Conservation (phyloP, 2,113 vertebrate species). For the Panthera uncia region DNA sequence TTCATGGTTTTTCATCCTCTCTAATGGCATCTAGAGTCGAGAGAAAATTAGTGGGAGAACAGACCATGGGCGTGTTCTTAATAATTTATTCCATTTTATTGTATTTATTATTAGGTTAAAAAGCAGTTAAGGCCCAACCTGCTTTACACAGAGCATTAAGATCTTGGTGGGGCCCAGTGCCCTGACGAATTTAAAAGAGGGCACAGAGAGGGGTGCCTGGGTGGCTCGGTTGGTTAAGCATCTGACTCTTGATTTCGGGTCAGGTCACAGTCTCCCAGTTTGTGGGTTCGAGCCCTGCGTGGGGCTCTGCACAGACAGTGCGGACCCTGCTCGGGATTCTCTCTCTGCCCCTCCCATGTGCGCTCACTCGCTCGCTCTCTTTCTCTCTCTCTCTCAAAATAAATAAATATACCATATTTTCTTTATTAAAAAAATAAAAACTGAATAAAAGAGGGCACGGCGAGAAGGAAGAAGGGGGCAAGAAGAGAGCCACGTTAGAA, state of each 20-base stretch:
- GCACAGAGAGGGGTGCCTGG: too few species aligned
- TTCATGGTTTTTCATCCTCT: not conserved
- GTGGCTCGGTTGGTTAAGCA: too few species aligned
- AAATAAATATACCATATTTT: too few species aligned
- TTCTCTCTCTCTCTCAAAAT: too few species aligned
- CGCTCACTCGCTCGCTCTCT: too few species aligned
- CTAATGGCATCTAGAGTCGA: not conserved
- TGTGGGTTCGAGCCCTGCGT: too few species aligned
- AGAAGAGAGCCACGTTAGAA: not conserved
- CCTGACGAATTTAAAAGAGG: not conserved
- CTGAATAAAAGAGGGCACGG: not conserved
- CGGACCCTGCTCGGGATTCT: too few species aligned
- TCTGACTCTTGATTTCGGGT: too few species aligned
- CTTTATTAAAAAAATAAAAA: too few species aligned
- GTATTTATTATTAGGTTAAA: not conserved
- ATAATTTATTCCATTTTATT: not conserved
- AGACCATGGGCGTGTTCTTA: not conserved
- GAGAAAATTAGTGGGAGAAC: not conserved
- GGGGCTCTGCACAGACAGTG: too few species aligned
- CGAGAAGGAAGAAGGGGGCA: not conserved
- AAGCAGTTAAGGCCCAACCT: not conserved
- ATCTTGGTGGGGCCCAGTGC: fast-evolving
- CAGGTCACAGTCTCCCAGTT: too few species aligned
- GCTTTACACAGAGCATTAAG: not conserved
- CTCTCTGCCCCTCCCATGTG: too few species aligned